phyloP scores from a whole-genome alignment of 1,140 invertebrate species.

The Habropoda laboriosa region DNA sequence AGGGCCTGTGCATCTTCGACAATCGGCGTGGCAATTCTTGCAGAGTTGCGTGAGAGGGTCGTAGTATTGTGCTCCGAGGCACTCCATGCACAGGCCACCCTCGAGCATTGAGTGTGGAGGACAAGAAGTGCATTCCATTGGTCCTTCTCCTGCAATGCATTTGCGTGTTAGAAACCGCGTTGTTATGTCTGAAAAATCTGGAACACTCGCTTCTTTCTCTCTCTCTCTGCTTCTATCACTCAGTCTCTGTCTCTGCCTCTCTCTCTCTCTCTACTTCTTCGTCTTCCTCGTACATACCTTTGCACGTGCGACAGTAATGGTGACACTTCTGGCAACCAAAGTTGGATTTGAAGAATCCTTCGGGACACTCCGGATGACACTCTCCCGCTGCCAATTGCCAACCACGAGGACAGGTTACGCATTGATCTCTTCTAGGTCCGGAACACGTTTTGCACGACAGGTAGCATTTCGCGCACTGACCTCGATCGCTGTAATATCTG shows the following conservation, averaged over 20 bases:
- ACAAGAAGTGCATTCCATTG: constrained; percentile 88
- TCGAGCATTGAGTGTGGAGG: constrained; percentile 88
- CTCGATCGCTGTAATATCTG: constrained; percentile 92
- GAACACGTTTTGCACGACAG: constrained; percentile 91
- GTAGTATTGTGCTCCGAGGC: constrained; percentile 88
- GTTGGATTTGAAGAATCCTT: constrained; percentile 90
- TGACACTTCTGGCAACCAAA: constrained; percentile 92
- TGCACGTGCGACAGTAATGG: constrained; percentile 91
- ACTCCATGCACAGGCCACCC: constrained; percentile 88
- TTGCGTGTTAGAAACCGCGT: neutral
- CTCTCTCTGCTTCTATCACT: too few species aligned
- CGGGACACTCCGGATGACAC: constrained; percentile 91
- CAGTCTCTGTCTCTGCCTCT: too few species aligned
- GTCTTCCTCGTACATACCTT: constrained; percentile 80
- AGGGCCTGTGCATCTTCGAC: constrained; percentile 86
- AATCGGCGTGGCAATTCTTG: constrained; percentile 86
- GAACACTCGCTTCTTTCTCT: neutral
- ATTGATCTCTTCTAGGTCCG: constrained; percentile 90
- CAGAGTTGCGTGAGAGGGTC: constrained; percentile 87
- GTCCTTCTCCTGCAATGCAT: constrained; percentile 84
- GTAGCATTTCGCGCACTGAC: constrained; percentile 91
- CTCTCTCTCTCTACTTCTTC: neutral
- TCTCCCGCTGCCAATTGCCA: constrained; percentile 90
- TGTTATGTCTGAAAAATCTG: neutral
- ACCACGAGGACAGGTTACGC: constrained; percentile 89